These are phyloP conservation scores for Aplochiton taeniatus DNA, from an alignment of 2,797 vertebrate genomes.

Conservation along the genomic window DNA sequence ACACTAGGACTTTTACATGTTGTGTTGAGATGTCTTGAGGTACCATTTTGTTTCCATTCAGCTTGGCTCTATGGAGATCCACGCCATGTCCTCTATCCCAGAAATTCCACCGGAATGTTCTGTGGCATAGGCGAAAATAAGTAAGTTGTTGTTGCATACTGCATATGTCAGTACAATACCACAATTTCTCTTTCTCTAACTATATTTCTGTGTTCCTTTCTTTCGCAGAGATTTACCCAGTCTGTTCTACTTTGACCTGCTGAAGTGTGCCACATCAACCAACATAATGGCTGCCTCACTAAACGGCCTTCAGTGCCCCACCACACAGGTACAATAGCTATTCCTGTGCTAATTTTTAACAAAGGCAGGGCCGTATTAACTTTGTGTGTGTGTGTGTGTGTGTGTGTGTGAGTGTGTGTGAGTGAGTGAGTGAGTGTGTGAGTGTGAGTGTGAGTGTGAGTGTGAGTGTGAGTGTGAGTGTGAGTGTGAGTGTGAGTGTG, in stretches of 20 bases:
- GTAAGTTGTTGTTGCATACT: conserved; percentile 61
- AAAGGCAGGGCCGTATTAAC: neutral
- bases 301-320: conserved; percentile 83
- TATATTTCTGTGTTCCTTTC: neutral
- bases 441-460: neutral
- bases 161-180: too few relatives aligned
- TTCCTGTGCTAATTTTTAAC: neutral
- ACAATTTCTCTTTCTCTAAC: neutral
- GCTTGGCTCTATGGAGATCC: conserved; percentile 90
- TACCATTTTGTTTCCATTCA: conserved; percentile 40
- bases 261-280: conserved; percentile 74
- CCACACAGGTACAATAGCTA: conserved; percentile 78
- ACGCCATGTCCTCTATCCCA: conserved; percentile 83
- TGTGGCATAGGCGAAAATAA: conserved; percentile 79
- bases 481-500: neutral
- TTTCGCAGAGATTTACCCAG: conserved; percentile 73
- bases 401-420: neutral
- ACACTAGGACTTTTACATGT: neutral
- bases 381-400: neutral
- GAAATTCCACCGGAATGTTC: conserved; percentile 86
- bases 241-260: conserved; percentile 82
- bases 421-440: neutral
- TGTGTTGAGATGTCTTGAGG: conserved; percentile 1
- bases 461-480: neutral
- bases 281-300: conserved; percentile 73